Evolutionary conservation across 2,888 invertebrate genomes (phyloP).

Genomic region (Athrips mouffetella): DNA sequence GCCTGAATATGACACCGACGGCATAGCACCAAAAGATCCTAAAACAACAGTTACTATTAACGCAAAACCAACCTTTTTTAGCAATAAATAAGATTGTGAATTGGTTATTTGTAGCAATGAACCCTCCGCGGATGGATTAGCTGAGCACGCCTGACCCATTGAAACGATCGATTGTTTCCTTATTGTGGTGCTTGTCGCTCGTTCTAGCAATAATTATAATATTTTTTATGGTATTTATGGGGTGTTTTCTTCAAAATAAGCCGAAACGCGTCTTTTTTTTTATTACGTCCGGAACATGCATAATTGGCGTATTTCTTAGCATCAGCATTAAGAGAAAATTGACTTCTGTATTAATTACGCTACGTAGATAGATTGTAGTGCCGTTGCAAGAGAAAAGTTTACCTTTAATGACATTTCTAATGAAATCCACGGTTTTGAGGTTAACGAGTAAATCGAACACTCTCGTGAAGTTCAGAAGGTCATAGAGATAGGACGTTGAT

Average conservation of each 20-base stretch:
- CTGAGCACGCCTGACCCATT: constrained; percentile 75
- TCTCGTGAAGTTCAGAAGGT: constrained; percentile 55
- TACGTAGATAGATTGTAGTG: constrained; percentile 2
- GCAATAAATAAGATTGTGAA: constrained; percentile 53
- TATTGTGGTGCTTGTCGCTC: constrained; percentile 59
- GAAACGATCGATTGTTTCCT: constrained; percentile 78
- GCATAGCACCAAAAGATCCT: constrained; percentile 47
- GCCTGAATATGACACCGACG: constrained; percentile 73
- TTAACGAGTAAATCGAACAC: constrained; percentile 43
- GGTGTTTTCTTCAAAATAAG: background rate
- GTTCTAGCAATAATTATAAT: constrained; percentile 55
- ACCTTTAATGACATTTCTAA: constrained; percentile 13
- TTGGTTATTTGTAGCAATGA: constrained; percentile 39
- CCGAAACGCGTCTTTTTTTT: too few relatives aligned
- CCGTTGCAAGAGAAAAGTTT: constrained; percentile 1
- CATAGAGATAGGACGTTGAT: constrained; percentile 52
- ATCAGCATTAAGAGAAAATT: background rate
- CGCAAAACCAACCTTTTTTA: constrained; percentile 45
- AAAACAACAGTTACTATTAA: constrained; percentile 35
- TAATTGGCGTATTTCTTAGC: too few relatives aligned
- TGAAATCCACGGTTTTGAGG: constrained; percentile 23
- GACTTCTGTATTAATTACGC: background rate
- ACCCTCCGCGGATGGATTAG: constrained; percentile 68
- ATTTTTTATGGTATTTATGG: constrained; percentile 38
- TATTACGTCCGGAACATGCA: too few relatives aligned